Evolutionary conservation across 2,888 invertebrate species (phyloP), one percentile per base, ranked within the genome.

Genomic region (Caenorhabditis zanzibari): DNA sequence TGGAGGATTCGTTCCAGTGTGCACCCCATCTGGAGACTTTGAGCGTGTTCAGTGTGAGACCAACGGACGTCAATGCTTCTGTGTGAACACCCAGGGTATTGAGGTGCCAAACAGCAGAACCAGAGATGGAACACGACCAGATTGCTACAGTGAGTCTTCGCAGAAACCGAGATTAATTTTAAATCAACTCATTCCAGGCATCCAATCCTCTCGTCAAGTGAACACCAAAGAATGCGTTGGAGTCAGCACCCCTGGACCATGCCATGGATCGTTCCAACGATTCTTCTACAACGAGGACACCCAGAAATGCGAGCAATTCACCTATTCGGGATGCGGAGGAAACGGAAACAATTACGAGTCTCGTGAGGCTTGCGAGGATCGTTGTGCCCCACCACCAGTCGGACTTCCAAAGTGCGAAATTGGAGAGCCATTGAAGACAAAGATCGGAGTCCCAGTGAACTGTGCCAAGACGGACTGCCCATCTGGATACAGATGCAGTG

Each of bases 11-110:
- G 92, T 93, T 41, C 93, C 94, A 2, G 91, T 90, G 10, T 94
- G 94, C 87, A 91, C 92, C n/a, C 63, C 85, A 1, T 89, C 89
- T 41, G 93, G 93, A 6, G 90, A 90, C 41, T 93, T 92, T 91
- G 88, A 90, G 61, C 88, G 90, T 52, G 92, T 90, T 56, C 91
- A 93, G 88, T 94, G 94, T 85, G 93, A 93, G 88, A 91, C 92
- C 19, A 89, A 92, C 52, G 93, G 93, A 6, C 90, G 92, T 32
- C 92, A 92, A 86, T 94, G 94, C 87, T 94, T 94, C 93, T 94
- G 93, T 86, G 93, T 93, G 3, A 89, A 92, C 71, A 54, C 56
- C 0, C 82, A 87, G 16, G 92, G 92, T 64, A 90, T 90, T 63
- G 92, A 92, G 82, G 79, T 92, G 24, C 85, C 90, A 24, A 89